Evolutionary conservation across 1,140 invertebrate genomes (phyloP), one percentile per base, ranked within the genome.

Genomic region (Coptotermes formosanus): DNA sequence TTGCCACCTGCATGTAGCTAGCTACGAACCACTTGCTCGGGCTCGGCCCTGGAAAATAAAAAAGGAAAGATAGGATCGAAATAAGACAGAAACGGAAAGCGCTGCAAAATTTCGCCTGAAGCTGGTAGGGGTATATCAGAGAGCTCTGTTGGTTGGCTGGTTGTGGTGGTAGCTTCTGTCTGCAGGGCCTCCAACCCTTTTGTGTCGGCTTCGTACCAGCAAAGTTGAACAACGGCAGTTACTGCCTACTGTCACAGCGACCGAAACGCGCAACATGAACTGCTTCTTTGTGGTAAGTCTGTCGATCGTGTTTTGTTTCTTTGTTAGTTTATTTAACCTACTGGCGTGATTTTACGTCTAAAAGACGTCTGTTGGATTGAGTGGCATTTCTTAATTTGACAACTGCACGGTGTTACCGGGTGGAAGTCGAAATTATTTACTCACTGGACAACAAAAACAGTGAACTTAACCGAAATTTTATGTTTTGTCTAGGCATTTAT

Each of bases 91-190:
- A n/a, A 75, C 3, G n/a, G 3, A 30, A 75, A 75, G 7, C 25
- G 64, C 64, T 75, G 64, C 64, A 75, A 75, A 55, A 75, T 75
- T 75, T 75, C 25, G 64, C 64, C 64, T 16, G 64, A 30, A 75
- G 25, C 8, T 75, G 64, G 64, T 75, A 25, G 64, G 64, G 16
- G 64, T 30, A 19, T 55, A n/a, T 75, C 64, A 75, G 64, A 75
- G 3, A 75, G 64, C 0, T 75, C n/a, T 30, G 64, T 75, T 75
- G 64, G 64, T 75, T 75, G 64, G 25, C n/a, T 30, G 64, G 64
- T 21, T 55, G 52, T 55, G 52, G 14, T 55, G 52, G 52, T 21
- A 55, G 52, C 52, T 1, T 55, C 52, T 48, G 3, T 48, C 59
- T 25, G 9, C 64, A 30, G 64, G 64, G 64, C n/a, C 25, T 75